Base-by-base conservation (phyloP, 2,797 vertebrate species). In the Tokudaia muenninki region DNA sequence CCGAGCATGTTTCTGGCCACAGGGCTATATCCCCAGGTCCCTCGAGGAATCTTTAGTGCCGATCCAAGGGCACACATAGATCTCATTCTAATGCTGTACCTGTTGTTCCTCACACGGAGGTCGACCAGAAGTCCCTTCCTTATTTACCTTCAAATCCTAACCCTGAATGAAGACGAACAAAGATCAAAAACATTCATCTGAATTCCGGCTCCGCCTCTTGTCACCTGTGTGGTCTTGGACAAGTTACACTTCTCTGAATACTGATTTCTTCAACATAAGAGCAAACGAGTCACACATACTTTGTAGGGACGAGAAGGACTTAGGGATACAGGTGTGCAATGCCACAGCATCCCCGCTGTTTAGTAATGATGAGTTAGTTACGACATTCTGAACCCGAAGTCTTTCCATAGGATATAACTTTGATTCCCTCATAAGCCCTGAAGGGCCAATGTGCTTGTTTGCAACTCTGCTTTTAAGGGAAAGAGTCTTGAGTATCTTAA, bases 191-290 rank as follows among this genome's bases (percentile, higher is more conserved):
- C 21, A 0, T 74, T 80, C 16, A 16, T 90, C 29, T 90, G 52
- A 59, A 61, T 61, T 26, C 47, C 88, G 65, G 13, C 52, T 81
- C 13, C 59, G 87, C 24, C 57, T 22, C 0, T 59, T 61, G 72
- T 44, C 52, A 29, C 61, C 17, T 80, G 16, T 2, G 44, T 93
- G 87, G 92, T 55, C 70, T 83, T 94, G 59, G 75, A 74, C 37
- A 94, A 88, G 5, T 93, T 92, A 94, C 95, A 67, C 74, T 5
- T 81, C 50, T 78, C 24, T 65, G 44, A 57, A 26, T 87, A 59
- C 91, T 75, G 67, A 7, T 87, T 94, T 78, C 37, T 52, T 65
- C 67, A 55, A n/a, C 5, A 4, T 57, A 72, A 77, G 37, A 95
- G 91, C 29, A 72, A 79, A 93, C 19, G 52, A 65, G 50, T 83